Evolutionary conservation across 1,140 invertebrate genomes (phyloP).

Genomic region (Apis dorsata): DNA sequence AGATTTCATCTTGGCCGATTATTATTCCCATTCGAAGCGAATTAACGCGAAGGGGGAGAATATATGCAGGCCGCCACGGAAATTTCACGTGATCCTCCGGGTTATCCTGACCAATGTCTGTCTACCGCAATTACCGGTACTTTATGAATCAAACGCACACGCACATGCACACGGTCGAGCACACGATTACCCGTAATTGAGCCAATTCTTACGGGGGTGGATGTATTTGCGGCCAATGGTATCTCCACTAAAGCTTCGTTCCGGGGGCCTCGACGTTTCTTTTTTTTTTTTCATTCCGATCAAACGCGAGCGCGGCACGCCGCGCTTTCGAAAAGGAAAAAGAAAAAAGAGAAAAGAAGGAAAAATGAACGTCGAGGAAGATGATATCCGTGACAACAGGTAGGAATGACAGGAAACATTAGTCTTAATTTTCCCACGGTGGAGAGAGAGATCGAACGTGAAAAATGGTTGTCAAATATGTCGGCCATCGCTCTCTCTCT

Average conservation of each 20-base stretch:
- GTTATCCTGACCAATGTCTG: constrained; percentile 70
- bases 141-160: constrained; percentile 73
- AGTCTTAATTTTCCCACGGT: constrained; percentile 42
- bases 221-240: constrained; percentile 67
- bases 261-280: neutral
- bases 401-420: constrained; percentile 42
- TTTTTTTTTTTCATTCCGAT: constrained; percentile 11
- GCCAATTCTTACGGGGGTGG: constrained; percentile 75
- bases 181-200: constrained; percentile 76
- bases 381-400: constrained; percentile 18
- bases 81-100: constrained; percentile 74
- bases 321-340: no score
- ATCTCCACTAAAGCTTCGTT: constrained; percentile 45
- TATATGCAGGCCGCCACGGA: constrained; percentile 63
- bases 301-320: neutral
- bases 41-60: constrained; percentile 27
- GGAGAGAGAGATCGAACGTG: constrained; percentile 21
- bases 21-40: constrained; percentile 4
- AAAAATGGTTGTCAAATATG: no score
- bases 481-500: neutral
- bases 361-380: neutral
- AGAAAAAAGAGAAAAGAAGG: no score
- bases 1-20: constrained; percentile 31
- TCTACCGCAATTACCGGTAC: constrained; percentile 73
- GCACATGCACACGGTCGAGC: constrained; percentile 58